These are phyloP conservation scores for Mellilla xanthometata DNA, from an alignment of 2,888 invertebrate genomes.

Conservation along the genomic window DNA sequence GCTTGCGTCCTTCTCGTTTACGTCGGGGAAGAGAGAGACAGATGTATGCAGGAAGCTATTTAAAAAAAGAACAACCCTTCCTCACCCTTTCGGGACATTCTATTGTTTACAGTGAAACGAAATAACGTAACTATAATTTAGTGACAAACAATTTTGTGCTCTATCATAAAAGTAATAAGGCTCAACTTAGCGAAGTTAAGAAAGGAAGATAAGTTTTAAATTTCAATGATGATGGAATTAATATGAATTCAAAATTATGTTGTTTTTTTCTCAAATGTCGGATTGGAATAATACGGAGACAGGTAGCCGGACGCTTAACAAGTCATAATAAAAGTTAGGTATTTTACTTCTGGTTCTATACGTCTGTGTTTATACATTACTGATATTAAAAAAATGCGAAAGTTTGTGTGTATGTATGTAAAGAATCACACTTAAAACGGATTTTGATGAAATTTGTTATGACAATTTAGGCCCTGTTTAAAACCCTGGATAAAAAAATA, in stretches of 20 bases:
- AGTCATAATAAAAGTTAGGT: too few relatives aligned
- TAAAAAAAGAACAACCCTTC: slow-evolving; percentile 81
- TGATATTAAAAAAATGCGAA: too few relatives aligned
- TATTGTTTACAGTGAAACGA: slow-evolving; percentile 60
- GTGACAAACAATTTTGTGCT: slow-evolving; percentile 42
- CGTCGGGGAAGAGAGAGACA: slow-evolving; percentile 52
- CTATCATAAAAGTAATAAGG: slow-evolving; percentile 22
- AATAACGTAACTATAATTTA: slow-evolving; percentile 47
- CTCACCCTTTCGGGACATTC: slow-evolving; percentile 73
- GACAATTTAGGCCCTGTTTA: too few relatives aligned
- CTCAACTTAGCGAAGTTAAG: slow-evolving; percentile 26
- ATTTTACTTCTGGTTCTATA: too few relatives aligned
- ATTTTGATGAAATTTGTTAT: too few relatives aligned
- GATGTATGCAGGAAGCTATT: slow-evolving; percentile 71
- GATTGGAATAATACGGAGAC: slow-evolving; percentile 61
- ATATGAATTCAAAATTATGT: slow-evolving; percentile 56
- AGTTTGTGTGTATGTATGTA: too few relatives aligned
- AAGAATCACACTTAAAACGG: too few relatives aligned
- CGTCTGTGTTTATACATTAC: too few relatives aligned
- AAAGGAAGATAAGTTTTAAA: not conserved
- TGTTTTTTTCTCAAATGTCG: slow-evolving; percentile 48
- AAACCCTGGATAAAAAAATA: too few relatives aligned
- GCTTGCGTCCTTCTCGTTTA: slow-evolving; percentile 46
- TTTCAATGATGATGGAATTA: slow-evolving; percentile 40
- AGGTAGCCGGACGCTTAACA: slow-evolving; percentile 60